Conservation (phyloP, 2,113 vertebrate species). For the Myotis davidii region DNA sequence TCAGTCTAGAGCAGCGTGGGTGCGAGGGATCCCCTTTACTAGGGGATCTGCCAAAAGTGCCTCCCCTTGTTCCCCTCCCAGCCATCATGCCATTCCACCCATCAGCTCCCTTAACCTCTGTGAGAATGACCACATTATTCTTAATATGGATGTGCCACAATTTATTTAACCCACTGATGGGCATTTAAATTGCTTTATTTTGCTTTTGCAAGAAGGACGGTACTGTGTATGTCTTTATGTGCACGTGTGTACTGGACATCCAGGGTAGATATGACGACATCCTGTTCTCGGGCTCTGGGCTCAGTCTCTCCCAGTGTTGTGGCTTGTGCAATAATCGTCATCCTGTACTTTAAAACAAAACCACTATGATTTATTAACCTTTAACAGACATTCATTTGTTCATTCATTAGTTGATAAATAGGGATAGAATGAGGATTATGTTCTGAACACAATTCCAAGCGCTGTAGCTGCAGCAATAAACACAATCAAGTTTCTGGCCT, state of each 20-base stretch:
- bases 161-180: not conserved
- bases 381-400: constrained; percentile 23
- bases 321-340: not conserved
- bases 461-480: not conserved
- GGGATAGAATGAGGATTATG: not conserved
- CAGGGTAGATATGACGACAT: not conserved
- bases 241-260: accelerated
- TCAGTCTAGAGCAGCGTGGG: not conserved
- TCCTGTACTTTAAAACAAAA: not conserved
- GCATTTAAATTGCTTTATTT: not conserved
- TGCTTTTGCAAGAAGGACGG: not conserved
- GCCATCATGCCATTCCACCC: too few species aligned
- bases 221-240: too few species aligned
- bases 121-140: not conserved
- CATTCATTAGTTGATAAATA: constrained; percentile 23
- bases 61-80: not conserved
- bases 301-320: not conserved
- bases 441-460: not conserved
- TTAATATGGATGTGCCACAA: too few species aligned
- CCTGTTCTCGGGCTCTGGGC: too few species aligned
- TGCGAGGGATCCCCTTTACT: too few species aligned
- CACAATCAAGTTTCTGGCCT: not conserved
- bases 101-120: not conserved
- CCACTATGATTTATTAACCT: not conserved
- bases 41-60: too few species aligned